These are phyloP conservation scores for Drosophila virilis DNA, from an alignment of 1,140 invertebrate genomes.

Conservation along the genomic window DNA sequence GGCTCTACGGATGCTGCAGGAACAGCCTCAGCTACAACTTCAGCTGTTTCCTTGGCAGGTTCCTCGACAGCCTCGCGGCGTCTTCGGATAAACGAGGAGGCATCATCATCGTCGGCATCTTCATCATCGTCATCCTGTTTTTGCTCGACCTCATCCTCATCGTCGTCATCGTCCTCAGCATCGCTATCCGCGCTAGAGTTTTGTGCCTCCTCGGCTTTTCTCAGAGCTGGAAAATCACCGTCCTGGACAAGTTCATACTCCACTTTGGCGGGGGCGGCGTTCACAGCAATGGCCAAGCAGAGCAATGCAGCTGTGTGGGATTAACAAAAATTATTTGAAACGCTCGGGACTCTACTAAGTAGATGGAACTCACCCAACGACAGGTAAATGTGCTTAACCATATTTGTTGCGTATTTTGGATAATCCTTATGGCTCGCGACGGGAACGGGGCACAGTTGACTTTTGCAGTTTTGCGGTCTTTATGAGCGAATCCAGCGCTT, in stretches of 20 bases:
- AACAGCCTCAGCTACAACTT: conserved; percentile 2
- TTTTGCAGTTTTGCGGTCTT: conserved; percentile 80
- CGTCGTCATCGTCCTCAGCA: conserved; percentile 45
- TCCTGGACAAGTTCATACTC: conserved; percentile 23
- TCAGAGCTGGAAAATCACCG: conserved; percentile 28
- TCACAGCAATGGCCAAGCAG: conserved; percentile 47
- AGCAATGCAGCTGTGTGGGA: conserved; percentile 46
- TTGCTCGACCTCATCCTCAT: conserved; percentile 38
- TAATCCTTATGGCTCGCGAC: conserved; percentile 26
- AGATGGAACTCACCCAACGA: conserved; percentile 55
- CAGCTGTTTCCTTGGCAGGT: conserved; percentile 23
- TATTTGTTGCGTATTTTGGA: conserved; percentile 47
- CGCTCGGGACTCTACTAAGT: neutral
- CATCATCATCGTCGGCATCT: conserved; percentile 53
- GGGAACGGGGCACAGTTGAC: conserved; percentile 50
- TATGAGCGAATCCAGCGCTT: conserved; percentile 76
- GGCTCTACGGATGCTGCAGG: neutral
- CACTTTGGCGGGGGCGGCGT: conserved; percentile 40
- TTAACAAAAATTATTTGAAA: conserved; percentile 1
- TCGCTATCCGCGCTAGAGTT: conserved; percentile 55
- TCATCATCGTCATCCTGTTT: conserved; percentile 56
- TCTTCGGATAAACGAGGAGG: conserved; percentile 44
- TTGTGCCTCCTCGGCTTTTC: conserved; percentile 27
- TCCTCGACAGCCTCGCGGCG: conserved; percentile 49
- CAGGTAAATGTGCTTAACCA: conserved; percentile 65